Conservation (phyloP, 1,140 invertebrate species). For the Sycophaga agraensis region DNA sequence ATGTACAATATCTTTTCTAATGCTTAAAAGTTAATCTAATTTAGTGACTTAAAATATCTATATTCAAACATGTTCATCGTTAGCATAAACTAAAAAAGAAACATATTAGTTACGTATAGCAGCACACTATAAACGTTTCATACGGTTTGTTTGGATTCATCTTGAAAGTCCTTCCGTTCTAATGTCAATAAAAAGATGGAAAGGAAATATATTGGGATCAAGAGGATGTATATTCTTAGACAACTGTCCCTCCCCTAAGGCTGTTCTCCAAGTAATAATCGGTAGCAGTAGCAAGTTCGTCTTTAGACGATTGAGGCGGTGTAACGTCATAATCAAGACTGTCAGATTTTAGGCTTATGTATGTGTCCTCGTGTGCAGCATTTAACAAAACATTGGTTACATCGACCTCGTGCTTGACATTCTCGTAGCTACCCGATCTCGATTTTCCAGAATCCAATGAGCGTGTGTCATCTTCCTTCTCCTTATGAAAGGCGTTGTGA, state of each 20-base stretch:
- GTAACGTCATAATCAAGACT: constrained; percentile 13
- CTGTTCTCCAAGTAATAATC: background rate
- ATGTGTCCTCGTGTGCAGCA: constrained; percentile 12
- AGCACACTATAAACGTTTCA: constrained; percentile 10
- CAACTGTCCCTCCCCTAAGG: background rate
- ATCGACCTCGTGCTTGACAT: constrained; percentile 24
- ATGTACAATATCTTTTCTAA: background rate
- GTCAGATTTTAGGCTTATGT: constrained; percentile 28
- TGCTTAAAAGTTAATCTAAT: background rate
- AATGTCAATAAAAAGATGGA: background rate
- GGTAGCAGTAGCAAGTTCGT: background rate
- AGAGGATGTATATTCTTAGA: background rate
- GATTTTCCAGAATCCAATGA: constrained; percentile 34
- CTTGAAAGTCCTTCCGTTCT: background rate
- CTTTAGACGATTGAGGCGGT: background rate
- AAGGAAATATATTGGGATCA: background rate
- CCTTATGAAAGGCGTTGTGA: constrained; percentile 47
- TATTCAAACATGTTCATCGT: constrained; percentile 1
- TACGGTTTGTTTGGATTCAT: background rate
- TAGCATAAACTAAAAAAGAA: constrained; percentile 5
- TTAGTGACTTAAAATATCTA: background rate
- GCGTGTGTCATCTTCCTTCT: constrained; percentile 32
- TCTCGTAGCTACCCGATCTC: constrained; percentile 42
- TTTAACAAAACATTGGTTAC: constrained; percentile 24
- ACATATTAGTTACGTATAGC: constrained; percentile 20